phyloP scores from a whole-genome alignment of 2,888 invertebrate species.

The Dione vanillae region DNA sequence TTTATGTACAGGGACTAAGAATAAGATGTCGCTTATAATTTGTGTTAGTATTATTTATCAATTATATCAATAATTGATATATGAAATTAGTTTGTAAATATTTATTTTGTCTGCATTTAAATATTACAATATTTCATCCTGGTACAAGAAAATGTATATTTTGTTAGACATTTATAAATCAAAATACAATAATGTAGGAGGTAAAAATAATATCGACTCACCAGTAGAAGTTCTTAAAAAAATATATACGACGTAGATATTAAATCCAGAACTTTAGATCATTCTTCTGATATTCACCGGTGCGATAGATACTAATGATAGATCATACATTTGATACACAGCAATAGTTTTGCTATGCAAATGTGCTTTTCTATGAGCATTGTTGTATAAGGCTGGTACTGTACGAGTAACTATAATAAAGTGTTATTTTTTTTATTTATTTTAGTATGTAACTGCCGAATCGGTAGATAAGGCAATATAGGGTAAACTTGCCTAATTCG shows the following conservation, averaged over 20 bases:
- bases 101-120: no score
- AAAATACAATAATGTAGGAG: no score
- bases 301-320: constrained; percentile 38
- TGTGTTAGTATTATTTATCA: neutral
- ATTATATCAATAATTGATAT: neutral
- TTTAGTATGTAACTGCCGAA: no score
- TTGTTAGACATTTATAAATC: no score
- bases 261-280: constrained; percentile 27
- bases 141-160: no score
- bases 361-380: constrained; percentile 34
- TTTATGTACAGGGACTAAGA: constrained; percentile 37
- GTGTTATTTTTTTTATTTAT: no score
- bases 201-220: no score
- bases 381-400: constrained; percentile 19
- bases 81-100: neutral
- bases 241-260: neutral
- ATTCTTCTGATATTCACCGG: constrained; percentile 33
- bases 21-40: constrained; percentile 2
- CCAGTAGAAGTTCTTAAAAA: neutral
- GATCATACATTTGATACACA: constrained; percentile 27
- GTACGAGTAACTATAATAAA: neutral
- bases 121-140: no score
- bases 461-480: no score
- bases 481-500: no score
- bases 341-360: constrained; percentile 37